phyloP scores from a whole-genome alignment of 2,888 invertebrate genomes.

The Furcula furcula region DNA sequence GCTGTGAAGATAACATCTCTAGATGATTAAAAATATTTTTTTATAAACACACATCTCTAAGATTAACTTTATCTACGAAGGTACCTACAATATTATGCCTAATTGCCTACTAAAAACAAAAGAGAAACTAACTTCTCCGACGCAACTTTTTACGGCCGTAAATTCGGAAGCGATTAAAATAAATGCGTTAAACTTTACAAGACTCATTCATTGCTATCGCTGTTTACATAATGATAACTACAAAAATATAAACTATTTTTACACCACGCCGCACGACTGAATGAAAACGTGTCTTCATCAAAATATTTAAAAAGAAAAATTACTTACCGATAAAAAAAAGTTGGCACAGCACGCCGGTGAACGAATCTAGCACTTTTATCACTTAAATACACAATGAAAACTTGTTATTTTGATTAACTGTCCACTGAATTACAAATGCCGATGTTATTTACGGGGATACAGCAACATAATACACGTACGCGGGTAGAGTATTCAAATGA shows the following conservation, averaged over 20 bases:
- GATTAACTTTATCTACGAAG: too few relatives aligned
- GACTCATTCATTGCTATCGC: too few relatives aligned
- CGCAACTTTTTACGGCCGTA: too few relatives aligned
- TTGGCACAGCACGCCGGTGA: slow-evolving; percentile 16
- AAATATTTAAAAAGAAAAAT: slow-evolving; percentile 31
- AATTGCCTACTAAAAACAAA: too few relatives aligned
- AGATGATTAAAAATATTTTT: too few relatives aligned
- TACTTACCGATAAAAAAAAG: slow-evolving; percentile 50
- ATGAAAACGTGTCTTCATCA: slow-evolving; percentile 34
- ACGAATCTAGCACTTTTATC: slow-evolving; percentile 43
- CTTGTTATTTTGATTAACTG: slow-evolving; percentile 40
- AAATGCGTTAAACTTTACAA: too few relatives aligned
- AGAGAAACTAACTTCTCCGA: too few relatives aligned
- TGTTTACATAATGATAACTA: slow-evolving; percentile 2
- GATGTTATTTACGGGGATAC: slow-evolving; percentile 49
- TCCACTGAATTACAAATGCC: slow-evolving; percentile 36
- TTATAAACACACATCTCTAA: too few relatives aligned
- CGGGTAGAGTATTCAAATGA: slow-evolving; percentile 72
- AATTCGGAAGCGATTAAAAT: too few relatives aligned
- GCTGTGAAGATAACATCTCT: too few relatives aligned
- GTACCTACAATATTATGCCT: too few relatives aligned
- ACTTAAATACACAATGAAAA: slow-evolving; percentile 56
- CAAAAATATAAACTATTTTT: slow-evolving; percentile 47
- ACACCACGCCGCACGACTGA: slow-evolving; percentile 39
- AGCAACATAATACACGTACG: slow-evolving; percentile 57